These are phyloP conservation scores for Dermolepida albohirtum DNA, from an alignment of 2,888 invertebrate genomes.

Conservation along the genomic window DNA sequence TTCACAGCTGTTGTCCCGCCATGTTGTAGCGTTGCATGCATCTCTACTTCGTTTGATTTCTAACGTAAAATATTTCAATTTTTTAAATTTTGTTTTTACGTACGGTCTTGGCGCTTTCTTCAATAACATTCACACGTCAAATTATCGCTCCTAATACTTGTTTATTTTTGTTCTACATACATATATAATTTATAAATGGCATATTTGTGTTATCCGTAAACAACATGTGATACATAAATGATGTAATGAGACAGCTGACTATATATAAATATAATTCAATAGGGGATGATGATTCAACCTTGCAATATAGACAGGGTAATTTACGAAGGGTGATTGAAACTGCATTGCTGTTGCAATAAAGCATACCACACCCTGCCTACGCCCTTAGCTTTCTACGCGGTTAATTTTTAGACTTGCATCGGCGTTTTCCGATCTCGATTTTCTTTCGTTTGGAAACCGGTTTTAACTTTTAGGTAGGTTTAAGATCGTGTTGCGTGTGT, in stretches of 20 bases:
- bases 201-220: constrained; percentile 29
- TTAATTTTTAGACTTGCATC: constrained; percentile 27
- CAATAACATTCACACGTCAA: neutral
- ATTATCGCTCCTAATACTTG: neutral
- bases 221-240: constrained; percentile 42
- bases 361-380: constrained; percentile 53
- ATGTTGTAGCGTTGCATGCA: constrained; percentile 45
- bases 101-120: neutral
- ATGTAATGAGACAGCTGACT: constrained; percentile 48
- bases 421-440: constrained; percentile 25
- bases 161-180: neutral
- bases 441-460: constrained; percentile 31
- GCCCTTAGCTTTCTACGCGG: constrained; percentile 51
- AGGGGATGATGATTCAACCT: constrained; percentile 2
- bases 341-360: constrained; percentile 41
- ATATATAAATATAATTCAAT: constrained; percentile 31
- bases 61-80: constrained; percentile 3
- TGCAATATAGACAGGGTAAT: neutral
- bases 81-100: neutral
- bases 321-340: constrained; percentile 6
- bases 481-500: constrained; percentile 12
- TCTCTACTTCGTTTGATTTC: neutral
- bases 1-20: constrained; percentile 49
- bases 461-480: constrained; percentile 37
- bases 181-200: neutral